Percentiles rank a stretch among this genome's conserved stretches.
phyloP scores from a whole-genome alignment of 1,140 invertebrate species.

The Rhyacophila brunnea region DNA sequence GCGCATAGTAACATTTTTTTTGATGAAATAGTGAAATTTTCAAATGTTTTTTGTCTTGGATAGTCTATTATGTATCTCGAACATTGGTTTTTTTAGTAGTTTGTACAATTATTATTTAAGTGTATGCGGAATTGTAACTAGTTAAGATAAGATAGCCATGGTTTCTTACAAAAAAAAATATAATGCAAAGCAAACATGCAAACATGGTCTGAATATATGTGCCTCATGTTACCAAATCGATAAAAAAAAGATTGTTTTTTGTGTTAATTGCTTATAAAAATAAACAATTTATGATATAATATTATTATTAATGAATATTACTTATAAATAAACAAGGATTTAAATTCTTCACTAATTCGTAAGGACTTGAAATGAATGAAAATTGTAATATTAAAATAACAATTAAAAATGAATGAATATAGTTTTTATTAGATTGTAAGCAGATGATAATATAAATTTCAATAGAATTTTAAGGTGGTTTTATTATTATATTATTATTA shows the following conservation, averaged over 20 bases:
- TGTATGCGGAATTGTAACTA: background rate
- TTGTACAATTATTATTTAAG: too few relatives aligned
- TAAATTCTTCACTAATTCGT: background rate
- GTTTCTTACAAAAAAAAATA: background rate
- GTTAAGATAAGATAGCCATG: constrained; percentile 10
- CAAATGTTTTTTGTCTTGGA: too few relatives aligned
- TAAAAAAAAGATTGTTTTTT: constrained; percentile 12
- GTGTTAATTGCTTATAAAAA: background rate
- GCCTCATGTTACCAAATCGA: constrained; percentile 36
- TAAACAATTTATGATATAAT: too few relatives aligned
- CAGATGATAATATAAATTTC: constrained; percentile 36
- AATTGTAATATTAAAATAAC: background rate
- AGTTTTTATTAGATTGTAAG: constrained; percentile 24
- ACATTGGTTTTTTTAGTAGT: too few relatives aligned
- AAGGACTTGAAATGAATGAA: background rate
- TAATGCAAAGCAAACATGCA: constrained; percentile 11
- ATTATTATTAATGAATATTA: background rate
- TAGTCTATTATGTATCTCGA: too few relatives aligned
- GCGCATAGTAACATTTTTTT: too few relatives aligned
- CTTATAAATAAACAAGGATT: background rate
- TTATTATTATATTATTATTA: constrained; percentile 26
- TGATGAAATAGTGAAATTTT: too few relatives aligned
- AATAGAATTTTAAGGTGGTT: constrained; percentile 32
- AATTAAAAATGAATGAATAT: background rate
- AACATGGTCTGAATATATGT: constrained; percentile 35